These are phyloP conservation scores for Spialia ferax DNA, from an alignment of 2,888 invertebrate species.

Conservation along the genomic window DNA sequence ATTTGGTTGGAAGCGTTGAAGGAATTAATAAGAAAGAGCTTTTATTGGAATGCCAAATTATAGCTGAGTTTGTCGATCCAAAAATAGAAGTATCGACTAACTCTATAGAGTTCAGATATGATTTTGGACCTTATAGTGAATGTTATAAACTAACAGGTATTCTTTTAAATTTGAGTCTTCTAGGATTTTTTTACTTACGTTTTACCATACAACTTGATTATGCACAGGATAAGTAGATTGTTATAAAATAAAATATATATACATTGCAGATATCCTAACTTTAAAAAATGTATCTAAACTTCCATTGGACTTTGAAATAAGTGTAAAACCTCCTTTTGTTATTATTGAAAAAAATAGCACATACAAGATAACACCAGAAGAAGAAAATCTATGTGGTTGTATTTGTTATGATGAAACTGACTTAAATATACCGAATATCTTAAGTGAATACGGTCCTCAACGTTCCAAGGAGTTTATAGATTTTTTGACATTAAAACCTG, in stretches of 20 bases:
- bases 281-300: constrained; percentile 85
- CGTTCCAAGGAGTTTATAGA: constrained; percentile 69
- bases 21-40: constrained; percentile 83
- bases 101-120: constrained; percentile 79
- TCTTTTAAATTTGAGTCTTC: neutral
- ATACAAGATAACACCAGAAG: constrained; percentile 67
- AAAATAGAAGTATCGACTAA: constrained; percentile 80
- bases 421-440: constrained; percentile 63
- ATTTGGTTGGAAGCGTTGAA: constrained; percentile 84
- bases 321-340: constrained; percentile 81
- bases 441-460: constrained; percentile 57
- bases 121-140: constrained; percentile 77
- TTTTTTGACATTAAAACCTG: constrained; percentile 69
- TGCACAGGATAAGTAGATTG: neutral
- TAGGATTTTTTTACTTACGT: too few species aligned
- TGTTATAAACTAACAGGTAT: constrained; percentile 78
- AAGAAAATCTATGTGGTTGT: constrained; percentile 71
- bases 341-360: constrained; percentile 69
- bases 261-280: constrained; percentile 79
- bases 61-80: constrained; percentile 87
- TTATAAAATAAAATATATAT: constrained; percentile 7
- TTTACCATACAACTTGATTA: too few species aligned
- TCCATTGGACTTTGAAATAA: constrained; percentile 77
- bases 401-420: constrained; percentile 71
- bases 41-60: constrained; percentile 79